Percentiles rank a stretch among this genome's conserved stretches.
These are phyloP conservation scores for Pocillopora verrucosa DNA, from an alignment of 64 coral and sea anemone genomes.

Conservation along the genomic window DNA sequence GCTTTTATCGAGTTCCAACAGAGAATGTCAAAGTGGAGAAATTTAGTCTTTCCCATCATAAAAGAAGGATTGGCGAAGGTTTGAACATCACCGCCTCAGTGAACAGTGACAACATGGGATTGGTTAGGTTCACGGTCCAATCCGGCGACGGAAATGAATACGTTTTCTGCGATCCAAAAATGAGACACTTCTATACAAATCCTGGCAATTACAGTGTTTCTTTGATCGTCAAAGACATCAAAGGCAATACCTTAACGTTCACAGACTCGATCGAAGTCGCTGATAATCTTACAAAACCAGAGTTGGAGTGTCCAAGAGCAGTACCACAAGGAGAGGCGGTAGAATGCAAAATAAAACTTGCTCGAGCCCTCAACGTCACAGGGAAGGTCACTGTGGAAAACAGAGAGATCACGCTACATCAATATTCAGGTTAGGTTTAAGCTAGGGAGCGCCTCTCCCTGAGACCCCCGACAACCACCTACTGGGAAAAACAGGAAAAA, in stretches of 20 bases:
- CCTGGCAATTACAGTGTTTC: slow-evolving; percentile 6
- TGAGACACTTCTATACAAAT: slow-evolving; percentile 27
- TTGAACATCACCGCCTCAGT: neutral
- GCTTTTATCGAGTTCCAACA: slow-evolving; percentile 1
- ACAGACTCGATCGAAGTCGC: neutral
- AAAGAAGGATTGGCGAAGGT: neutral
- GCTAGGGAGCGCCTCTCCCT: neutral
- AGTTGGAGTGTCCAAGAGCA: neutral
- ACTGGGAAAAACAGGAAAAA: too few relatives aligned
- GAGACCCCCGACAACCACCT: too few relatives aligned
- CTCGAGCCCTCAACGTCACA: neutral
- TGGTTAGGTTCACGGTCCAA: neutral
- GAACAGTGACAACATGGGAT: neutral
- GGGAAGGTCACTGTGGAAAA: neutral
- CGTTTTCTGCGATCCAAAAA: slow-evolving; percentile 4
- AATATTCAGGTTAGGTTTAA: slow-evolving; percentile 14
- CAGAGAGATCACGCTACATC: neutral
- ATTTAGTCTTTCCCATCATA: neutral
- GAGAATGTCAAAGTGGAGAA: neutral
- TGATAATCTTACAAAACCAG: slow-evolving; percentile 24
- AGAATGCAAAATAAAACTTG: neutral
- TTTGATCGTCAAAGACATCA: neutral
- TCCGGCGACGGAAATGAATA: slow-evolving; percentile 1
- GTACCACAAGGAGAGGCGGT: neutral
- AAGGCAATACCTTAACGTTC: neutral